These are phyloP conservation scores for Peucedramus taeniatus DNA, from an alignment of 2,113 vertebrate species.

Conservation along the genomic window DNA sequence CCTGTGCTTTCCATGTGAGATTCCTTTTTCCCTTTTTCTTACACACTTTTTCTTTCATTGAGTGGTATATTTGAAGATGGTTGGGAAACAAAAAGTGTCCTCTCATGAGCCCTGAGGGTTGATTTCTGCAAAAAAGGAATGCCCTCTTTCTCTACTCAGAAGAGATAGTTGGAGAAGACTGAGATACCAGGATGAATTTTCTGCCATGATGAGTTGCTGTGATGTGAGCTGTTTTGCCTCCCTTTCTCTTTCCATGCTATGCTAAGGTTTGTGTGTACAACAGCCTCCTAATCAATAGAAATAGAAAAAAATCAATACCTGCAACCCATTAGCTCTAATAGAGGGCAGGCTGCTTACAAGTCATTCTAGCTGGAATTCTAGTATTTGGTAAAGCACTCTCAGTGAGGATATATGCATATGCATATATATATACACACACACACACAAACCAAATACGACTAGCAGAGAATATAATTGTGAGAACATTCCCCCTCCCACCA, in stretches of 20 bases:
- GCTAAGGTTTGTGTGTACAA: constrained; percentile 44
- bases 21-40: background rate
- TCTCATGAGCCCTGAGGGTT: background rate
- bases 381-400: background rate
- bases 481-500: background rate
- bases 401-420: background rate
- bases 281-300: constrained; percentile 62
- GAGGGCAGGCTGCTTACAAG: constrained; percentile 53
- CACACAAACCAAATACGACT: background rate
- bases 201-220: background rate
- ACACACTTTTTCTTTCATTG: background rate
- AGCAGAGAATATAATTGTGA: background rate
- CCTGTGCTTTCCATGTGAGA: background rate
- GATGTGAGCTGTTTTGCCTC: constrained; percentile 22
- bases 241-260: constrained; percentile 39
- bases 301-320: constrained; percentile 62
- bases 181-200: background rate
- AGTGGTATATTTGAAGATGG: background rate
- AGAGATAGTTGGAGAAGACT: background rate
- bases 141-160: background rate
- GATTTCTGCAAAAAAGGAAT: background rate
- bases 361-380: background rate
- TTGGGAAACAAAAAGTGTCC: background rate
- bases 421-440: background rate
- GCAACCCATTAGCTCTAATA: constrained; percentile 62